Percentiles rank a stretch among this genome's conserved stretches.
Conservation (phyloP, 2,888 invertebrate species). For the Scaptomyza caliginosa region DNA sequence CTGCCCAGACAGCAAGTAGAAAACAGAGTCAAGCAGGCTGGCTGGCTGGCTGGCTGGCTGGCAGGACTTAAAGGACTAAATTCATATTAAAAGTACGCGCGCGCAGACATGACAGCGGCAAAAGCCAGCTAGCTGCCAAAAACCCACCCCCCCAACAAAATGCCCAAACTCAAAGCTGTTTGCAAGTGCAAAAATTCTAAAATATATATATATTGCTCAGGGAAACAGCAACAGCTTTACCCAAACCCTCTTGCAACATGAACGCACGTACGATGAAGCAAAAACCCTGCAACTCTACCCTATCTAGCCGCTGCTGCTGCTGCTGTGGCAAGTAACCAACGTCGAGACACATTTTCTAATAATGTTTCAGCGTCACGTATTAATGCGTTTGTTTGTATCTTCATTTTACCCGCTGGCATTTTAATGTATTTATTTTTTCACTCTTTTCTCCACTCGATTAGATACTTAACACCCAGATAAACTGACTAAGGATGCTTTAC, state of each 20-base stretch:
- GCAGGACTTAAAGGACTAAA: constrained; percentile 76
- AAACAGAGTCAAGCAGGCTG: constrained; percentile 6
- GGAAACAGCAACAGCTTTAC: constrained; percentile 5
- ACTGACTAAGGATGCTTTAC: too few relatives aligned
- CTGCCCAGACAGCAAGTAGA: constrained; percentile 13
- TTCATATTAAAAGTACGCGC: constrained; percentile 77
- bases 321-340: constrained; percentile 61
- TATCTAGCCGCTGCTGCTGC: constrained; percentile 12
- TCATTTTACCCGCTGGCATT: constrained; percentile 82
- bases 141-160: constrained; percentile 4
- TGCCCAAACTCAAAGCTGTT: too few relatives aligned
- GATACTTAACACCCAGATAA: too few relatives aligned
- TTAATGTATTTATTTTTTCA: constrained; percentile 80
- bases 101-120: constrained; percentile 73
- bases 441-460: neutral
- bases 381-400: constrained; percentile 83
- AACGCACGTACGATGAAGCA: constrained; percentile 60
- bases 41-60: constrained; percentile 41
- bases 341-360: constrained; percentile 81
- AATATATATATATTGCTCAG: constrained; percentile 73
- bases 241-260: constrained; percentile 26
- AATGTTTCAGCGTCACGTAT: constrained; percentile 81
- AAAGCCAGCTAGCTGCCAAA: constrained; percentile 37
- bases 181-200: constrained; percentile 70
- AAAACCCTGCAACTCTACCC: neutral